Evolutionary conservation across 1,140 invertebrate species (phyloP).

Genomic region (Idris sp.): DNA sequence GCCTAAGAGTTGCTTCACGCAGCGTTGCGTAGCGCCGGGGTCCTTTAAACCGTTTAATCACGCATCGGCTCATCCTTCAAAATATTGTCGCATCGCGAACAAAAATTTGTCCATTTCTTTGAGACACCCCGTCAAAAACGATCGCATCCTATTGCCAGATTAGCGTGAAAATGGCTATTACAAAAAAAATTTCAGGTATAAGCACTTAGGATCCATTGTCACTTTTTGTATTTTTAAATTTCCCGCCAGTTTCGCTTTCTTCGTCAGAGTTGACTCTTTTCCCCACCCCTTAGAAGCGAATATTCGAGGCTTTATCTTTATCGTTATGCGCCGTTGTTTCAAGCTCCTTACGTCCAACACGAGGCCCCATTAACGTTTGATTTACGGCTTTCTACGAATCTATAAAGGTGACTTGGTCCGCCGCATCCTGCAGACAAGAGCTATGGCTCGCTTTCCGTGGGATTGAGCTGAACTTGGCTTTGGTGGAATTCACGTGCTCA

Average conservation of each 20-base stretch:
- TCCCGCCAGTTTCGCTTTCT: no score
- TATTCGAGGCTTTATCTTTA: constrained; percentile 74
- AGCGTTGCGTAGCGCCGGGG: constrained; percentile 41
- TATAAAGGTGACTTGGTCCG: constrained; percentile 73
- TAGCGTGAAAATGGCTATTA: constrained; percentile 62
- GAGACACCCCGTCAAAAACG: constrained; percentile 42
- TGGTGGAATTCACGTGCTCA: constrained; percentile 57
- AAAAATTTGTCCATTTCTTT: constrained; percentile 56
- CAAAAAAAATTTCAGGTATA: no score
- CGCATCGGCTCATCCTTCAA: constrained; percentile 71
- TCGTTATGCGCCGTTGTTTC: constrained; percentile 77
- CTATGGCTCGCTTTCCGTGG: constrained; percentile 56
- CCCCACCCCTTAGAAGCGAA: constrained; percentile 29
- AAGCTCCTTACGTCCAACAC: constrained; percentile 76
- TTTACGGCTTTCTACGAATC: constrained; percentile 79
- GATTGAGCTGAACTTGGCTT: constrained; percentile 59
- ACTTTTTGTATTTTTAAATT: no score
- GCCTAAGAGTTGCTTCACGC: no score
- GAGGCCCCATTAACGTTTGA: constrained; percentile 77
- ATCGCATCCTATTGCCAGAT: constrained; percentile 51
- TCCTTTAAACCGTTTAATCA: constrained; percentile 74
- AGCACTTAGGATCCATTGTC: no score
- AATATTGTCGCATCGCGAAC: constrained; percentile 74
- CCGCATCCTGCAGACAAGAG: constrained; percentile 54
- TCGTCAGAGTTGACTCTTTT: constrained; percentile 30